Base-by-base conservation (phyloP, 2,113 vertebrate genomes). In the Sarotherodon lohbergeri region DNA sequence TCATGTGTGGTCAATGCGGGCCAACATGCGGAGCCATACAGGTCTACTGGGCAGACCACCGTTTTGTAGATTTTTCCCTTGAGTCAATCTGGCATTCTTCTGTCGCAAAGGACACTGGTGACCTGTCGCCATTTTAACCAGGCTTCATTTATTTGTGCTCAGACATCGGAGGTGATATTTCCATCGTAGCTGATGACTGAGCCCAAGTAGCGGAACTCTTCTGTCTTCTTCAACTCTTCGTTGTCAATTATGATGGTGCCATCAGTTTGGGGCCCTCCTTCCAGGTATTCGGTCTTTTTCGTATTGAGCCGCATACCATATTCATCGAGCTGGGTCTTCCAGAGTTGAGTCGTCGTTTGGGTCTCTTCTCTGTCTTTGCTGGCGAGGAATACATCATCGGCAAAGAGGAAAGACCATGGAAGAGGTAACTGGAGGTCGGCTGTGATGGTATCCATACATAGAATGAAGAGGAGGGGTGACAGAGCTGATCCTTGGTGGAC, bases 381-480 rank as follows among this genome's bases (percentile, higher is more conserved):
- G 55, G 55, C 0, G 22, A 56, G 22, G 55, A 56, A 0, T 55
- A 56, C 2, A 0, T 55, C 54, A 24, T 56, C 2, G 0, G 54
- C 54, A 27, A 56, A 56, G 55, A 56, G 6, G 22, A 56, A 22
- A 56, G 22, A 27, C 11, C 55, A 56, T 56, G 55, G 55, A 27
- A 7, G 11, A 56, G 1, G 0, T 56, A 56, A 56, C 22, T 56
- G 6, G 54, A 56, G 52, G n/a, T 55, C 0, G 5, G 50, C 50
- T 2, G 5, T 54, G 55, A 27, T 56, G 54, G 22, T 56, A 0
- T 0, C 11, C 54, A 56, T 56, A 56, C 22, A 56, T 1, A 24
- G 11, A 24, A 56, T 24, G 11, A 56, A 56, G 55, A 0, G 55
- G 55, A 56, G 0, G 54, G 1, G 6, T 56, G 6, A 56, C 6